Conservation (phyloP, 2,113 vertebrate genomes). For the Sturnus vulgaris region DNA sequence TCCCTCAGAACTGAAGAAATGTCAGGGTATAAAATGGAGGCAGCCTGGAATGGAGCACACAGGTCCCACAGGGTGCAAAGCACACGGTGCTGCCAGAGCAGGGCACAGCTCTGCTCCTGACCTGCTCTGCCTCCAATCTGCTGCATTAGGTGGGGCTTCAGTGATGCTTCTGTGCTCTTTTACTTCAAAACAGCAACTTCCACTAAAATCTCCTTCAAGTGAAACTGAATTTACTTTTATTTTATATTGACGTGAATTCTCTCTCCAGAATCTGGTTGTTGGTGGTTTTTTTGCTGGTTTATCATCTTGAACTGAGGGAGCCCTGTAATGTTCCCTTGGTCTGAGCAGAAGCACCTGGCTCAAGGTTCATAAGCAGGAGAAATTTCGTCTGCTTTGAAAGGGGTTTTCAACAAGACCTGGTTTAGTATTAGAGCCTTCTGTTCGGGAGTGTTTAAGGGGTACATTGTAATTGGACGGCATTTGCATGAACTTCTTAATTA, state of each 20-base stretch:
- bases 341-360: background rate
- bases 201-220: background rate
- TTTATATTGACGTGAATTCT: background rate
- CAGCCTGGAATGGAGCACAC: accelerated
- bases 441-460: background rate
- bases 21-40: background rate
- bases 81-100: background rate
- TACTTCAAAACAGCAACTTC: background rate
- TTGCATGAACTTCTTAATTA: background rate
- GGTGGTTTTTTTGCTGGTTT: background rate
- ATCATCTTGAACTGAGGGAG: background rate
- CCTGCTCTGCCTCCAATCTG: background rate
- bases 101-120: background rate
- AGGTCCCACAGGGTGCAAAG: accelerated
- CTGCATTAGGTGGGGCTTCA: background rate
- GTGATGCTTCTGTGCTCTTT: background rate
- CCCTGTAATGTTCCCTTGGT: background rate
- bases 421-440: background rate
- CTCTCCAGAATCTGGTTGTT: background rate
- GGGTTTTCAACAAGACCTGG: background rate
- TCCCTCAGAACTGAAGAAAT: background rate
- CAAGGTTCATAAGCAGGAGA: background rate
- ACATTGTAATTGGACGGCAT: background rate
- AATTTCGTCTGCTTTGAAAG: background rate
- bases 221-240: background rate